Percentiles rank a stretch among this genome's conserved stretches.
Evolutionary conservation across 2,113 vertebrate species (phyloP).

Genomic region (Thunnus thynnus): DNA sequence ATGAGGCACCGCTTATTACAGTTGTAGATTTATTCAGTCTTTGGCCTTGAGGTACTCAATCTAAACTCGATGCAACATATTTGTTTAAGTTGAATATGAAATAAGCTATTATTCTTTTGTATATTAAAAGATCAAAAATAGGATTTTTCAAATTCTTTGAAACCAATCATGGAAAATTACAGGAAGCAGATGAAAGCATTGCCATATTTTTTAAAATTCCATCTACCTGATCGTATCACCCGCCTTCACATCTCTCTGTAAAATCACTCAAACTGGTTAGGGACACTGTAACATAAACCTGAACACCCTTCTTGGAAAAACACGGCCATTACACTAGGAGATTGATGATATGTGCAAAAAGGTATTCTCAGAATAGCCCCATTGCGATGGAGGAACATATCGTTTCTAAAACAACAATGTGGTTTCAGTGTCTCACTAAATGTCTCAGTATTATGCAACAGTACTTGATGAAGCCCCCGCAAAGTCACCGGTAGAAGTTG

Average conservation of each 20-base stretch:
- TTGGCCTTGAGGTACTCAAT: constrained; percentile 16
- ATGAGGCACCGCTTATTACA: constrained; percentile 17
- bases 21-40: constrained; percentile 20
- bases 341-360: constrained; percentile 55
- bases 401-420: constrained; percentile 64
- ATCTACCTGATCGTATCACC: constrained; percentile 53
- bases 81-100: background rate
- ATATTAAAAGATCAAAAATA: background rate
- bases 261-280: constrained; percentile 66
- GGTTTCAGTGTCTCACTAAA: constrained; percentile 43
- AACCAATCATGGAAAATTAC: constrained; percentile 26
- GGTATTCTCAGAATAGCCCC: constrained; percentile 35
- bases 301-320: constrained; percentile 53
- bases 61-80: constrained; percentile 7
- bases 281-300: constrained; percentile 66
- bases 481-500: constrained; percentile 17
- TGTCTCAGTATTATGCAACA: constrained; percentile 49
- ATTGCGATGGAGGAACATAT: constrained; percentile 16
- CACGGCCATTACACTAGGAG: constrained; percentile 40
- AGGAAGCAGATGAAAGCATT: constrained; percentile 8
- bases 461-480: constrained; percentile 38
- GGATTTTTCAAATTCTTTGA: background rate
- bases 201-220: constrained; percentile 28
- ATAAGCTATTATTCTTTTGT: background rate
- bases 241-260: constrained; percentile 52